Base-by-base conservation (phyloP, 1,140 invertebrate genomes). In the Eumaeus atala region DNA sequence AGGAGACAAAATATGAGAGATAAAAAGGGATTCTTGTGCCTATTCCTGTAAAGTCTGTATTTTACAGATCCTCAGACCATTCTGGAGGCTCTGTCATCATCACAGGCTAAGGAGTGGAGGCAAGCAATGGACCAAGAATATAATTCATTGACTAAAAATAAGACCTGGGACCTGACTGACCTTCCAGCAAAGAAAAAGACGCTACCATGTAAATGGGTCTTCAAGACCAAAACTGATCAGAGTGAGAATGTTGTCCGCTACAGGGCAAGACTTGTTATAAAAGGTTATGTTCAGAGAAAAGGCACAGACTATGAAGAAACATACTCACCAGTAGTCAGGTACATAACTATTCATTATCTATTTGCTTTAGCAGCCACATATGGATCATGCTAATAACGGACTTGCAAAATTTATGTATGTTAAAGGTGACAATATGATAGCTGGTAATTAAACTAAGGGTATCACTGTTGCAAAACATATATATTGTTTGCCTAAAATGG, bases 121-220 rank as follows among this genome's bases (percentile, higher is more conserved):
- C 61, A 44, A 44, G 65, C 72, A 9, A 73, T 74, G 53, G 48
- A 67, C 8, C 59, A 70, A 51, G 75, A 80, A 61, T 58, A 71
- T 33, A n/a, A 64, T 18, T 61, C 68, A 17, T 56, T 76, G 33
- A 62, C 62, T 28, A 64, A 66, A 61, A 80, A 80, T 61, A 66
- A 72, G 12, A 79, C 77, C 11, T 79, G 72, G 74, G 61, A 48
- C 40, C 48, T 69, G 38, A 72, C 66, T 56, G 51, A 51, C 1
- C 62, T 77, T 18, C 63, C 72, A 14, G 18, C 11, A 11, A 11
- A 11, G 7, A 48, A 48, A 48, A 12, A 5, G 33, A 18, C 12
- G 8, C 8, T 48, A 8, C 47, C 47, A 12, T 64, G 60, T 42
- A 72, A 72, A 64, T 89, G 84, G 88, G 81, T 89, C 3, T 89